Percentiles rank a stretch among this genome's conserved stretches.
These are phyloP conservation scores for Cerceris ruficornis DNA, from an alignment of 2,888 invertebrate genomes.

Conservation along the genomic window DNA sequence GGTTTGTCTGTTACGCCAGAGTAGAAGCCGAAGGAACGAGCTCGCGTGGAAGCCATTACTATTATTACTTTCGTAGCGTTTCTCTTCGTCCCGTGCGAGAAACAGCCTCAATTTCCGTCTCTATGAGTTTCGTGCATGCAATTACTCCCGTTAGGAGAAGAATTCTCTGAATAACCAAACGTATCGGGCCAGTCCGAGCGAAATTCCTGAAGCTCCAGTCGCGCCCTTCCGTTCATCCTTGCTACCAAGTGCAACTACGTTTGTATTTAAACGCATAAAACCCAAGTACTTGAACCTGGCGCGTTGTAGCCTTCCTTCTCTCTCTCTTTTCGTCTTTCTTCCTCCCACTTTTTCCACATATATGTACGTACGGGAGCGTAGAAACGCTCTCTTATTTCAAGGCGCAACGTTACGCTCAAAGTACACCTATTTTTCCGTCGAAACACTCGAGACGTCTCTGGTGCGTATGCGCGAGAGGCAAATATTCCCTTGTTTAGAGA, in stretches of 20 bases:
- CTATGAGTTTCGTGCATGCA: too few relatives aligned
- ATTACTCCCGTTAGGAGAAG: too few relatives aligned
- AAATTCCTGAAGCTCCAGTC: too few relatives aligned
- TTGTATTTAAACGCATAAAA: constrained; percentile 2
- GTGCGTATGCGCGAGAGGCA: not conserved
- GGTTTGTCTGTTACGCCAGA: constrained; percentile 2
- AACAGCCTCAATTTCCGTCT: too few relatives aligned
- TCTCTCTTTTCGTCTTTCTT: too few relatives aligned
- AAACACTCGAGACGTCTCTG: not conserved
- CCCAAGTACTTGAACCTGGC: not conserved
- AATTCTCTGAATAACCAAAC: too few relatives aligned
- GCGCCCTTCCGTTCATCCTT: too few relatives aligned
- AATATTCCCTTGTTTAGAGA: constrained; percentile 21
- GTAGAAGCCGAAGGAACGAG: constrained; percentile 28
- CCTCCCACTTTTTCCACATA: too few relatives aligned
- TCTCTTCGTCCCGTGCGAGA: too few relatives aligned
- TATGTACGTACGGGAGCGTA: not conserved
- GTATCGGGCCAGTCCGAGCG: too few relatives aligned
- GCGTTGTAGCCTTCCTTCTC: not conserved
- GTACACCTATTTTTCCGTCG: constrained; percentile 8
- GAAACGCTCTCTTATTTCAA: constrained; percentile 8
- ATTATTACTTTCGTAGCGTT: too few relatives aligned
- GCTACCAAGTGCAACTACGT: constrained; percentile 4
- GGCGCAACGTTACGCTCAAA: constrained; percentile 6
- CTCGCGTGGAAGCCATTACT: too few relatives aligned